Evolutionary conservation across 92 coral and sea anemone species (phyloP).

Genomic region (Nematostella vectensis): DNA sequence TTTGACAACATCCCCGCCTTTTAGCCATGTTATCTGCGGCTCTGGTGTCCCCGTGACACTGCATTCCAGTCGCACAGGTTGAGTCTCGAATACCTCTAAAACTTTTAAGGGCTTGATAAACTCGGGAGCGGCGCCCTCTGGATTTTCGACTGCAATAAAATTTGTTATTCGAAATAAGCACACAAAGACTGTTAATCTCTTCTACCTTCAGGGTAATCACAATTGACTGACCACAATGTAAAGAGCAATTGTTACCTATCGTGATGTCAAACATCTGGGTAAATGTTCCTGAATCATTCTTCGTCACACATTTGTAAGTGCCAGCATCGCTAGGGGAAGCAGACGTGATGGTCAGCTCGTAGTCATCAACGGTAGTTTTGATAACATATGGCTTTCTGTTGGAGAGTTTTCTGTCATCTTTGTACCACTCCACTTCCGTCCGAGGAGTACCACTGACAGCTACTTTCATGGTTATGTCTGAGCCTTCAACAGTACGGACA

Average conservation of each 20-base stretch:
- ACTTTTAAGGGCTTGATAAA: conserved; percentile 67
- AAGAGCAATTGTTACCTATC: conserved; percentile 70
- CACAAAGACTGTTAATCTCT: too few relatives aligned
- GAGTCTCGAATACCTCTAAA: conserved; percentile 62
- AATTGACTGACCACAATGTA: too few relatives aligned
- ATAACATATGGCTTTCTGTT: conserved; percentile 37
- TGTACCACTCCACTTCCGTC: conserved; percentile 77
- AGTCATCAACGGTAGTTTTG: conserved; percentile 28
- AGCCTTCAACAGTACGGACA: conserved; percentile 61
- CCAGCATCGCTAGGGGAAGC: conserved; percentile 71
- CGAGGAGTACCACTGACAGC: conserved; percentile 60
- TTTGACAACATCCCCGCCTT: conserved; percentile 48
- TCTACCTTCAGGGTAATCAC: too few relatives aligned
- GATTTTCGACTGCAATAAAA: conserved; percentile 9
- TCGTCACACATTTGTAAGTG: conserved; percentile 80
- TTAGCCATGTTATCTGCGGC: conserved; percentile 71
- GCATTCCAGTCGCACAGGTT: conserved; percentile 56
- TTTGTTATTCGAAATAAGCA: too few relatives aligned
- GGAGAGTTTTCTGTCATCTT: conserved; percentile 62
- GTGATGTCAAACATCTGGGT: conserved; percentile 59
- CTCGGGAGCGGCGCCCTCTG: conserved; percentile 58
- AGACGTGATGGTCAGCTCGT: conserved; percentile 43
- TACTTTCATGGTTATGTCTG: conserved; percentile 62
- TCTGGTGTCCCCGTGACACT: conserved; percentile 56
- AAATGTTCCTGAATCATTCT: conserved; percentile 70